phyloP scores from a whole-genome alignment of 2,113 vertebrate genomes.

The Corydoras sp. region DNA sequence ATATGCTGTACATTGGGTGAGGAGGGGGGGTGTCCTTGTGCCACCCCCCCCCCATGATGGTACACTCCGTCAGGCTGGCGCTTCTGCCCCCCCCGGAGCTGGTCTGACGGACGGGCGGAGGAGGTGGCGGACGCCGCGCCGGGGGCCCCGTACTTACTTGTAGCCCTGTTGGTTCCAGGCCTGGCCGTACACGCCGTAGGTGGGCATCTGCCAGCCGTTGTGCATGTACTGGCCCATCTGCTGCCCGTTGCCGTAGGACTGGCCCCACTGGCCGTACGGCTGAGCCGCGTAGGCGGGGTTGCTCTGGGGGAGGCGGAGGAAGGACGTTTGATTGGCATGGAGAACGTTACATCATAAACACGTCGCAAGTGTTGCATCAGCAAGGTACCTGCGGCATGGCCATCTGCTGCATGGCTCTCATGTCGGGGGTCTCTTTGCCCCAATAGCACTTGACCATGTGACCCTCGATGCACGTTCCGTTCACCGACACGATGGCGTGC shows the following conservation, averaged over 20 bases:
- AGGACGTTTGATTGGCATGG: no score
- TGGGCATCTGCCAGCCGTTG: slow-evolving; percentile 93
- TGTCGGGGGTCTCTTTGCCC: slow-evolving; percentile 95
- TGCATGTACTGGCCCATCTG: slow-evolving; percentile 94
- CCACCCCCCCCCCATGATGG: slow-evolving; percentile 27
- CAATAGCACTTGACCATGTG: slow-evolving; percentile 96
- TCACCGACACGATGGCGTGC: slow-evolving; percentile 94
- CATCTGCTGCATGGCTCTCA: slow-evolving; percentile 84
- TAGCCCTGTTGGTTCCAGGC: slow-evolving; percentile 96
- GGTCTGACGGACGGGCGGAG: slow-evolving; percentile 23
- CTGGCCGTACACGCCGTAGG: slow-evolving; percentile 88
- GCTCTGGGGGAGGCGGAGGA: slow-evolving; percentile 60
- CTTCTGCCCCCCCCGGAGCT: slow-evolving; percentile 27
- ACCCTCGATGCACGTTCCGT: slow-evolving; percentile 88
- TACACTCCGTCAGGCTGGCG: slow-evolving; percentile 34
- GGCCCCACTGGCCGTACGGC: slow-evolving; percentile 91
- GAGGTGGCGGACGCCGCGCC: slow-evolving; percentile 44
- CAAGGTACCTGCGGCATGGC: slow-evolving; percentile 64
- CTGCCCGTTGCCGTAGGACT: slow-evolving; percentile 90
- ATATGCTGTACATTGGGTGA: slow-evolving; percentile 39
- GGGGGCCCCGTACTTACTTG: slow-evolving; percentile 69
- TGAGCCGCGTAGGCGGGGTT: slow-evolving; percentile 87
- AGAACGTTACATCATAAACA: no score
- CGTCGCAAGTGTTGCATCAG: not conserved
- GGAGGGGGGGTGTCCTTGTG: slow-evolving; percentile 9